Base-by-base conservation (phyloP, 1,140 invertebrate species). In the Stegodyphus dumicola region DNA sequence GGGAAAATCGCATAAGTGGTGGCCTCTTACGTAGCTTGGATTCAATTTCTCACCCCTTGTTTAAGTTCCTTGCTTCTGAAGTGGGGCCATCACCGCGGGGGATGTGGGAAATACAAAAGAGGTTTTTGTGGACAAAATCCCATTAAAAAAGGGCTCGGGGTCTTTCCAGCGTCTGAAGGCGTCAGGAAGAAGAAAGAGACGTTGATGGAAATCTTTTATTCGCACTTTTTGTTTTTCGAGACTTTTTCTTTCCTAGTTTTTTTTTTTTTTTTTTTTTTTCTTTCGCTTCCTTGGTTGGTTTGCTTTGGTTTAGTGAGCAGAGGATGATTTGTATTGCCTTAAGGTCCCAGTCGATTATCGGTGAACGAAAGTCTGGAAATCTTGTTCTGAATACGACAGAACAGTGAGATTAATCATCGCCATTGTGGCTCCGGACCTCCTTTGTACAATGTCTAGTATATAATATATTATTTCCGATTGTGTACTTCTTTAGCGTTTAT, bases 21-120 rank as follows among this genome's bases (percentile, higher is more conserved):
- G 54, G 15, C 73, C 48, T 53, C 33, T 53, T 75, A 18, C 73
- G n/a, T 33, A 13, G 18, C 73, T 75, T 18, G 73, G 73, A 75
- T 75, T 75, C 73, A 75, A 75, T 75, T 75, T 75, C 73, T 75
- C 73, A 75, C 73, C 73, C 73, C 73, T 75, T 75, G 73, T 75
- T 75, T 75, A 75, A 75, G 73, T 75, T 75, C 73, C 73, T 33
- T 18, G 53, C 56, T 75, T 75, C 73, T 75, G 73, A 75, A 75
- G 73, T 75, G 73, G 73, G 52, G n/a, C 56, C 56, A 56, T 15
- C 53, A 33, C n/a, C 18, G 18, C 54, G 54, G 73, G 73, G 71
- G 71, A n/a, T 10, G 51, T 7, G 51, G 18, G 56, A 56, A 75
- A 56, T 56, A 75, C 73, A 75, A 75, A 75, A 75, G 73, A 75